phyloP scores from a whole-genome alignment of 2,797 vertebrate species.

The Danio jaintianensis region DNA sequence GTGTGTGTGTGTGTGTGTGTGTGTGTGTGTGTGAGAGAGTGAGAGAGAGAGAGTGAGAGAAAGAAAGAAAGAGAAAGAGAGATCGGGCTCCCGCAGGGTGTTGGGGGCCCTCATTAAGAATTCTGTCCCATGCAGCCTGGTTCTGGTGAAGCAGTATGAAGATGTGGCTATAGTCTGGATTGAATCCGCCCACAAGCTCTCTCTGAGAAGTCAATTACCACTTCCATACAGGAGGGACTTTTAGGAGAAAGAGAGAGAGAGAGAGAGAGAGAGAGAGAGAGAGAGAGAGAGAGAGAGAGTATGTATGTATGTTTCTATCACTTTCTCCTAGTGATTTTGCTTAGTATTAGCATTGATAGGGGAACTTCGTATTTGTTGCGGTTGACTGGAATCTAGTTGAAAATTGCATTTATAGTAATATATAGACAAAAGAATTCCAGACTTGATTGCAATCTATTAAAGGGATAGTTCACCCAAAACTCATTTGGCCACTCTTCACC shows the following conservation, averaged over 20 bases:
- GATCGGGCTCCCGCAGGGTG: background rate
- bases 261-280: too few relatives aligned
- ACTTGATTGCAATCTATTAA: background rate
- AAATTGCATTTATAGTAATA: background rate
- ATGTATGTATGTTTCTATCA: background rate
- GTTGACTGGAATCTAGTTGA: background rate
- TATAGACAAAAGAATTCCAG: background rate
- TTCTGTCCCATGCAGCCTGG: slow-evolving; percentile 66
- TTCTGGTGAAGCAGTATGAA: slow-evolving; percentile 76
- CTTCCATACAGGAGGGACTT: slow-evolving; percentile 51
- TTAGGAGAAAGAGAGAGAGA: slow-evolving; percentile 25
- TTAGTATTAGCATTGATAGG: background rate
- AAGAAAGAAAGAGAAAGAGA: background rate
- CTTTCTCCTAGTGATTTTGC: slow-evolving; percentile 6
- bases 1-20: too few relatives aligned
- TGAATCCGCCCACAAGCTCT: slow-evolving; percentile 59
- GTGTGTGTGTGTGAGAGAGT: too few relatives aligned
- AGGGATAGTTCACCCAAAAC: too few relatives aligned
- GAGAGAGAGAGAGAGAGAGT: too few relatives aligned
- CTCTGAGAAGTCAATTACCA: slow-evolving; percentile 63
- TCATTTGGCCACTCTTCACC: too few relatives aligned
- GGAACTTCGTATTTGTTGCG: background rate
- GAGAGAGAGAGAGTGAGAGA: background rate
- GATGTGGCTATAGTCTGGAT: slow-evolving; percentile 71
- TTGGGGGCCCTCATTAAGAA: slow-evolving; percentile 71